Conservation (phyloP, 2,888 invertebrate species). For the Spodoptera picta region DNA sequence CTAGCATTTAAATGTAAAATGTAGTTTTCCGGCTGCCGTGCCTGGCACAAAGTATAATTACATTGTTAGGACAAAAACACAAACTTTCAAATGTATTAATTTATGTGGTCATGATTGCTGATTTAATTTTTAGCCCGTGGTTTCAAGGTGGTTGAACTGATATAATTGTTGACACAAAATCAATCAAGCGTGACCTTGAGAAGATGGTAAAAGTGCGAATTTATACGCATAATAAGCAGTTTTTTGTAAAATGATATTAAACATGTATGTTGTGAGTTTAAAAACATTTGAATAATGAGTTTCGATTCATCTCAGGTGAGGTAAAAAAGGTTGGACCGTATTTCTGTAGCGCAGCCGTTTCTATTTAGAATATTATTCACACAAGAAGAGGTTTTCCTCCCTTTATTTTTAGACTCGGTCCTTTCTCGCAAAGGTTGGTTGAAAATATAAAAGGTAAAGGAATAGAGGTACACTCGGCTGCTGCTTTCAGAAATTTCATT, state of each 20-base stretch:
- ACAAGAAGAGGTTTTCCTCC: slow-evolving; percentile 1
- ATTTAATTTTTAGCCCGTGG: slow-evolving; percentile 17
- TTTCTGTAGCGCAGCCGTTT: slow-evolving; percentile 4
- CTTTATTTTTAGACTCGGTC: slow-evolving; percentile 9
- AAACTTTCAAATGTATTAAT: slow-evolving; percentile 43
- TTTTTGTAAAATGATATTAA: neutral
- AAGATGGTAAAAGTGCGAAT: neutral
- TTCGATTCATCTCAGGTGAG: slow-evolving; percentile 3
- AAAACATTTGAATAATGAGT: slow-evolving; percentile 14
- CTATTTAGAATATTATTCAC: slow-evolving; percentile 17
- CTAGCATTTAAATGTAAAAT: slow-evolving; percentile 42
- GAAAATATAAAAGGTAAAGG: slow-evolving; percentile 9
- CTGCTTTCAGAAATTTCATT: slow-evolving; percentile 18
- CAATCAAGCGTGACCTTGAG: slow-evolving; percentile 11
- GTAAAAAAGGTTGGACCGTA: slow-evolving; percentile 8
- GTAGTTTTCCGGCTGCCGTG: slow-evolving; percentile 46
- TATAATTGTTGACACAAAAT: slow-evolving; percentile 10
- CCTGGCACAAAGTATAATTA: slow-evolving; percentile 38
- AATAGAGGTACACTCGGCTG: slow-evolving; percentile 27
- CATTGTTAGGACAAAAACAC: slow-evolving; percentile 38
- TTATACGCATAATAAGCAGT: neutral
- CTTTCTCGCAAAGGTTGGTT: slow-evolving; percentile 20
- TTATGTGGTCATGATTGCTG: slow-evolving; percentile 20
- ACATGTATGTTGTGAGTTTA: slow-evolving; percentile 10
- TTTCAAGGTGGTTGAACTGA: neutral